Conservation (phyloP, 2,888 invertebrate species). For the Plebejus melissa region DNA sequence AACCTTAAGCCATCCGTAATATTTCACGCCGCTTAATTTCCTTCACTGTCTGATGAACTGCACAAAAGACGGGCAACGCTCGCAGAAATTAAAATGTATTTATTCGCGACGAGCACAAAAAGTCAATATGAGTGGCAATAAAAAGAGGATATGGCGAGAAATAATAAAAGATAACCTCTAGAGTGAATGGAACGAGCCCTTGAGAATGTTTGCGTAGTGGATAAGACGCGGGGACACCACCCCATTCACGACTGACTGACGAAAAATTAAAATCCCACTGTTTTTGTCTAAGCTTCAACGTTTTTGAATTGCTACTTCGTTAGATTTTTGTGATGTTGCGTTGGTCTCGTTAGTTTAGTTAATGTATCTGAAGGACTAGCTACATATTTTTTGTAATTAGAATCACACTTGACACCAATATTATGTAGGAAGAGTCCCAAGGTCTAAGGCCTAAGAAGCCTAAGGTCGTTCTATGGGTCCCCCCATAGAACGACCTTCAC, state of each 20-base stretch:
- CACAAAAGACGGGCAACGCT: conserved; percentile 61
- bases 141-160: conserved; percentile 43
- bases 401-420: too few species aligned
- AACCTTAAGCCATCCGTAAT: conserved; percentile 39
- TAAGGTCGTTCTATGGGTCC: too few species aligned
- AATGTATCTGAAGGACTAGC: too few species aligned
- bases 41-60: conserved; percentile 57
- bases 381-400: too few species aligned
- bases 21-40: conserved; percentile 67
- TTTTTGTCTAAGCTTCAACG: conserved; percentile 40
- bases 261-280: conserved; percentile 66
- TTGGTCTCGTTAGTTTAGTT: too few species aligned
- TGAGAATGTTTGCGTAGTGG: conserved; percentile 76
- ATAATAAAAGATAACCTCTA: conserved; percentile 75
- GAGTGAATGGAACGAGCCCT: conserved; percentile 73
- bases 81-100: conserved; percentile 78
- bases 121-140: conserved; percentile 74
- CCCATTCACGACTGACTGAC: conserved; percentile 43
- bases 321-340: not conserved
- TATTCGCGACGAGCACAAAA: conserved; percentile 75
- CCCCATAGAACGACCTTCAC: too few species aligned
- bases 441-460: too few species aligned
- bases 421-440: too few species aligned
- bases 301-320: not conserved
- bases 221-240: conserved; percentile 72